Base-by-base conservation (phyloP, 1,140 invertebrate genomes). In the Paraescarpia echinospica region DNA sequence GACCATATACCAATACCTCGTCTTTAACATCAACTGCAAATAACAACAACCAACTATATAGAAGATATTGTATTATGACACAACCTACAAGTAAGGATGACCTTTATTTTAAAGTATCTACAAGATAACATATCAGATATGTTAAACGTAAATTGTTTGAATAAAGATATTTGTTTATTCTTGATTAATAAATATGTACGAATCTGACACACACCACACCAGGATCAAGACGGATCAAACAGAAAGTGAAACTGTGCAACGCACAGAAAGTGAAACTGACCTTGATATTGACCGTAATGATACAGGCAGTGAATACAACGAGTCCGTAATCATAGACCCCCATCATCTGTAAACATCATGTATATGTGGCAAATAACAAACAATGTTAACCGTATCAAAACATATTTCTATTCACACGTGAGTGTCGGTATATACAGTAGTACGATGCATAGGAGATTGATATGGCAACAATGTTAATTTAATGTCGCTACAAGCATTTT, bases 1-100 rank as follows among this genome's bases (percentile, higher is more conserved):
- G 41, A 97, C 95, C 91, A 96, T 93, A 1, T 97, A 97, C 94
- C 97, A 97, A 95, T 97, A 97, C 91, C 96, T 97, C 41, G 97
- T 97, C 93, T 97, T 96, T 34, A 98, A 94, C 94, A 97, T 96
- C 93, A 98, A 94, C 97, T 97, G 91, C 8, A 91, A 91, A 33
- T 31, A 90, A 41, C 14, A 77, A 0, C 4, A 77, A 77, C 59
- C 14, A n/a, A n/a, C n/a, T n/a, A n/a, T n/a, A n/a, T n/a, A n/a
- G n/a, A n/a, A n/a, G n/a, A n/a, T n/a, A n/a, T n/a, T n/a, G n/a
- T n/a, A n/a, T n/a, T n/a, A n/a, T n/a, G n/a, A n/a, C n/a, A n/a
- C n/a, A n/a, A n/a, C n/a, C n/a, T n/a, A n/a, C n/a, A n/a, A n/a
- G n/a, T n/a, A n/a, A n/a, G n/a, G n/a, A n/a, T n/a, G n/a, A n/a